Percentiles rank a stretch among this genome's conserved stretches.
Conservation (phyloP, 2,113 vertebrate species). For the Jaculus jaculus region DNA sequence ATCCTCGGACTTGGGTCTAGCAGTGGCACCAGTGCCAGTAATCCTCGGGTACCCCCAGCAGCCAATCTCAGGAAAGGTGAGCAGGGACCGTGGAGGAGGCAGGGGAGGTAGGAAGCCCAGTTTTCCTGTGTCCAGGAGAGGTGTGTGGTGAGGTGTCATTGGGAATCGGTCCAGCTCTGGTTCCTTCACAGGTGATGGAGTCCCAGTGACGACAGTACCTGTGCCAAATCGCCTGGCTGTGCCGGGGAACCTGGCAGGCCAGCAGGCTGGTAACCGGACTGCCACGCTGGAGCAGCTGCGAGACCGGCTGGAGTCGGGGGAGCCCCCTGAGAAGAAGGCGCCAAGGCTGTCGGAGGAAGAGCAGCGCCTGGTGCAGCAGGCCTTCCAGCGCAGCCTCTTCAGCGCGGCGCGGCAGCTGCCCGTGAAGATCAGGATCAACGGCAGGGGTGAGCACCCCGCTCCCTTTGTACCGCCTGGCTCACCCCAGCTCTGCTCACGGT, state of each 20-base stretch:
- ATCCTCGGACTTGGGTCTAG: conserved; percentile 85
- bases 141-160: neutral
- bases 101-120: neutral
- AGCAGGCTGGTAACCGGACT: conserved; percentile 87
- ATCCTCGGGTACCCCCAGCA: conserved; percentile 86
- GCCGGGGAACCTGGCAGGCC: conserved; percentile 87
- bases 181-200: conserved; percentile 79
- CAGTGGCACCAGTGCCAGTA: conserved; percentile 78
- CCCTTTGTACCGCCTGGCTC: neutral
- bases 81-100: conserved; percentile 36
- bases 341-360: conserved; percentile 91
- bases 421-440: conserved; percentile 91
- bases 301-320: conserved; percentile 91
- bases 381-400: conserved; percentile 94
- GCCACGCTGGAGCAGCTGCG: conserved; percentile 93
- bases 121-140: neutral
- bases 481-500: neutral
- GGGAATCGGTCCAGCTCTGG: neutral
- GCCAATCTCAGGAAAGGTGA: conserved; percentile 90
- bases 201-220: conserved; percentile 82
- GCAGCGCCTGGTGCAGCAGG: conserved; percentile 95
- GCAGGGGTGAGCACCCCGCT: conserved; percentile 87
- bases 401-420: conserved; percentile 94
- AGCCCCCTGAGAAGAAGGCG: conserved; percentile 91
- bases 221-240: conserved; percentile 89